Conservation (phyloP, 2,797 vertebrate species). For the Neomorphus geoffroyi region DNA sequence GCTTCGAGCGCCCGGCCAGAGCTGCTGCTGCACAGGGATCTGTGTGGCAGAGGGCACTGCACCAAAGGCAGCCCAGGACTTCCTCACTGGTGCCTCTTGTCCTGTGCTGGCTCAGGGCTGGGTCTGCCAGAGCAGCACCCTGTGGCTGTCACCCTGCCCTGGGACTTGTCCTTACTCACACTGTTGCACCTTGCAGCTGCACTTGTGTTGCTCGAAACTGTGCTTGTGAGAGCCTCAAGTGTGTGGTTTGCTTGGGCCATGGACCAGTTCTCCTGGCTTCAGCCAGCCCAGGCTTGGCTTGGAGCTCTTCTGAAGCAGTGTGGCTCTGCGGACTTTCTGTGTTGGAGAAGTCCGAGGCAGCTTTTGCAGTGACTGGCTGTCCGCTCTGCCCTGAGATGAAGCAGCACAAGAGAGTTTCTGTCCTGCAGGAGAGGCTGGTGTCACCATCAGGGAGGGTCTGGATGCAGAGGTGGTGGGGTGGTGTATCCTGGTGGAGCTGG, state of each 20-base stretch:
- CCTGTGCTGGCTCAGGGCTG: neutral
- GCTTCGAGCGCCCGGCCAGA: neutral
- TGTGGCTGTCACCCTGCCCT: neutral
- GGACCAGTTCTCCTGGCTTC: neutral
- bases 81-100: neutral
- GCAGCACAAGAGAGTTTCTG: neutral
- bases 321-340: rapidly evolving
- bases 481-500: neutral
- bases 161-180: neutral
- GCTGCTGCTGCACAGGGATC: neutral
- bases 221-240: neutral
- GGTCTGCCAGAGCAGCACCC: neutral
- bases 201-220: neutral
- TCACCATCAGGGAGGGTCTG: neutral
- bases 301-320: neutral
- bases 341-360: rapidly evolving
- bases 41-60: neutral
- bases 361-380: neutral
- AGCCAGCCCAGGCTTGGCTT: neutral
- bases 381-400: neutral
- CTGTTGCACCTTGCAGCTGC: neutral
- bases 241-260: rapidly evolving
- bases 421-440: neutral
- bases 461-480: neutral
- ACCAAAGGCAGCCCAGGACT: neutral